Evolutionary conservation across 2,888 invertebrate species (phyloP), one percentile per base, ranked within the genome.

Genomic region (Ennomos quercinarius): DNA sequence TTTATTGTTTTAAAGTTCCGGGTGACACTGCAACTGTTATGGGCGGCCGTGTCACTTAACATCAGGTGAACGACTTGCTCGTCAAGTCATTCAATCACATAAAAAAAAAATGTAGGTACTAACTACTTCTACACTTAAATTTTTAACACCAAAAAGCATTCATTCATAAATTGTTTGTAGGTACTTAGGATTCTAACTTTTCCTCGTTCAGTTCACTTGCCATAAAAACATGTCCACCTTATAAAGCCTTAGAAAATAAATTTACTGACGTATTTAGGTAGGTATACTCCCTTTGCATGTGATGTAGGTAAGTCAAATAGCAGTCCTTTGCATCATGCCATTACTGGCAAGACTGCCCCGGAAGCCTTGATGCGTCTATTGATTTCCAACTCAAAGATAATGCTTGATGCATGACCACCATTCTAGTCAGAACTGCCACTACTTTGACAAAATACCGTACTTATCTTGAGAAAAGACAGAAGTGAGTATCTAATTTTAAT

Each of bases 341-440:
- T 55, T 64, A 57, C 55, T 43, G 37, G 55, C 47, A 40, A 53
- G 41, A 66, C 63, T 68, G 66, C 71, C 73, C 73, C 75, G 73
- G 78, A 77, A 77, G 64, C 64, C 61, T 59, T 71, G 73, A 76
- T 74, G 64, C 65, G 70, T 72, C 73, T 64, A 73, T 70, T 69
- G 77, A 79, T 78, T 76, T 65, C 68, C 58, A 55, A 67, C 63
- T 55, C 56, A 67, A 64, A 73, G 74, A 73, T 78, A 78, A 73
- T 55, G 52, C 47, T 51, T 61, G 72, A 73, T 71, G 70, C 72
- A 72, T 63, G 65, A 65, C 62, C 63, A 57, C 71, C 67, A 66
- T 66, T 74, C 64, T 64, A 49, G 17, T 52, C 43, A 54, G 68
- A 61, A 66, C 68, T 68, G 62, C 59, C 58, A 64, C 61, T 60